phyloP scores from a whole-genome alignment of 2,113 vertebrate species.

The Limanda limanda region DNA sequence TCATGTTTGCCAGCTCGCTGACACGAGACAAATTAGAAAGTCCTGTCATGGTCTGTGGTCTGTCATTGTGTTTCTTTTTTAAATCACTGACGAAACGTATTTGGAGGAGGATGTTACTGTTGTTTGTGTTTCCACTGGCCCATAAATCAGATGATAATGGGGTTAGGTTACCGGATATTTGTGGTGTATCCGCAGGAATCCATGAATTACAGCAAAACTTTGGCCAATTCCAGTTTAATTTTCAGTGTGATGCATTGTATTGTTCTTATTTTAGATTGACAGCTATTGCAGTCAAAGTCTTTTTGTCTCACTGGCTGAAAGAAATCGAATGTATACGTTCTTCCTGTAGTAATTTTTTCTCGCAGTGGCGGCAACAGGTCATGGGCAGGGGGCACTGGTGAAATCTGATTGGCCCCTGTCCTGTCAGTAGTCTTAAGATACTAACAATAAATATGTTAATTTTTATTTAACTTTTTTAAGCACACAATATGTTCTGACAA shows the following conservation, averaged over 20 bases:
- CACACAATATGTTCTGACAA: no score
- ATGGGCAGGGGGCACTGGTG: no score
- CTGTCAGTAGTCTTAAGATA: no score
- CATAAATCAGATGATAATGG: conserved; percentile 67
- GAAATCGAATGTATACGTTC: not conserved
- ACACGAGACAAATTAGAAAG: conserved; percentile 59
- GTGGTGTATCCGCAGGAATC: conserved; percentile 27
- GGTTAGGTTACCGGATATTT: conserved; percentile 21
- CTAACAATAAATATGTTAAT: no score
- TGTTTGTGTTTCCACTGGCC: conserved; percentile 55
- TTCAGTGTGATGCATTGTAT: not conserved
- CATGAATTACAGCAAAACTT: conserved; percentile 23
- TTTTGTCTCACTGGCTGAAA: no score
- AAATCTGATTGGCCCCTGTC: no score
- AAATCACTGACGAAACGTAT: conserved; percentile 49
- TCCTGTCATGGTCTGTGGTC: conserved; percentile 44
- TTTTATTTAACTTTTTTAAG: no score
- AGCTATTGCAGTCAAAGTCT: no score
- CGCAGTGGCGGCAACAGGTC: no score
- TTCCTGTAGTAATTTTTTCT: not conserved
- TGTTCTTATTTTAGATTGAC: conserved; percentile 14
- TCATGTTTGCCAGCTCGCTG: conserved; percentile 60
- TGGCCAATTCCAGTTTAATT: conserved; percentile 13
- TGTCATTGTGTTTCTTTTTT: conserved; percentile 62
- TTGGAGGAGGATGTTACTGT: conserved; percentile 50